Conservation (phyloP, 2,797 vertebrate species). For the Spheniscus humboldti region DNA sequence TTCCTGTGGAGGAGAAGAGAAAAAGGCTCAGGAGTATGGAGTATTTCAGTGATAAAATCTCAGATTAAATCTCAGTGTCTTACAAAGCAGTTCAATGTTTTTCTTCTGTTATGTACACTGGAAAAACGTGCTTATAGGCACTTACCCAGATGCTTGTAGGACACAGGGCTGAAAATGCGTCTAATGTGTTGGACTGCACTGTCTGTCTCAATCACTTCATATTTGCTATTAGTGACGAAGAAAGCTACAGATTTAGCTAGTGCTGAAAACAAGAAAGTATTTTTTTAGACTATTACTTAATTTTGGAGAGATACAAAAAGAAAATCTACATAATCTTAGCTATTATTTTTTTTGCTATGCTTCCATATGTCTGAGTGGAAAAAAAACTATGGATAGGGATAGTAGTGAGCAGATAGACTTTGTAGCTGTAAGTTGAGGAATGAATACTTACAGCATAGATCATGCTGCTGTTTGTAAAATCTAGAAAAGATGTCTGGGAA, state of each 20-base stretch:
- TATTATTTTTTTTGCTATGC: not conserved
- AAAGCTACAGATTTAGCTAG: not conserved
- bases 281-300: not conserved
- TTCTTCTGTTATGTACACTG: not conserved
- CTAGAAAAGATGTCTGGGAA: not conserved
- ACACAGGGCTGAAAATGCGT: not conserved
- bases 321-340: not conserved
- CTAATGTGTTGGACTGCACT: not conserved
- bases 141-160: not conserved
- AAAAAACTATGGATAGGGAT: not conserved
- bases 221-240: not conserved
- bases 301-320: not conserved
- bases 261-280: not conserved
- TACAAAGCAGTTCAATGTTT: not conserved
- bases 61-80: not conserved
- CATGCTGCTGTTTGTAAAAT: not conserved
- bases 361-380: not conserved
- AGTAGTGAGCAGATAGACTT: not conserved
- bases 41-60: not conserved
- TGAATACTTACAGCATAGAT: not conserved
- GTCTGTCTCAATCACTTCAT: not conserved
- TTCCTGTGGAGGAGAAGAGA: not conserved
- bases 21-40: not conserved
- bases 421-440: not conserved
- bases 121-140: not conserved